phyloP scores from a whole-genome alignment of 2,888 invertebrate species.

The Metellina segmentata region DNA sequence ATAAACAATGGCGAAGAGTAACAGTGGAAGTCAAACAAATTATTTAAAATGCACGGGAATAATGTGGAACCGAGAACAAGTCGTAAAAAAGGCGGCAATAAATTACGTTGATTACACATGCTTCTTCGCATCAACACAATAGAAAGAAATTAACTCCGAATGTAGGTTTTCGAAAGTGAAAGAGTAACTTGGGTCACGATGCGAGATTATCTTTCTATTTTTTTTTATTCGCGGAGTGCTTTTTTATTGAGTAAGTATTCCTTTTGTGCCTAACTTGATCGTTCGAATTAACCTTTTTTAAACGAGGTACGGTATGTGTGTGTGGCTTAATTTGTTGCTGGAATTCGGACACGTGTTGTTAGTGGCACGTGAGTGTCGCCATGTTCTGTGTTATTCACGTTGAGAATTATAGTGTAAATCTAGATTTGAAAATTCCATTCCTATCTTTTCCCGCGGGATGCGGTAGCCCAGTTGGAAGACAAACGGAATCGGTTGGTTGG shows the following conservation, averaged over 20 bases:
- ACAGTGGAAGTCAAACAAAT: slow-evolving; percentile 11
- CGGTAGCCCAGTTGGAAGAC: too few species aligned
- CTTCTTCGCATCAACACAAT: slow-evolving; percentile 10
- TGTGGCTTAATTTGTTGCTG: not conserved
- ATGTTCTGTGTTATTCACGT: too few species aligned
- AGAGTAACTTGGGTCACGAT: not conserved
- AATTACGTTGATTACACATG: slow-evolving; percentile 31
- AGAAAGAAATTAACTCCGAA: slow-evolving; percentile 17
- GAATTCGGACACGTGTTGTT: not conserved
- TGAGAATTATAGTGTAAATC: too few species aligned
- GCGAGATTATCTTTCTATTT: not conserved
- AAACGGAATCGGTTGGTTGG: too few species aligned
- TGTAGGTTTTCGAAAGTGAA: not conserved
- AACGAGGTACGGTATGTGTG: not conserved
- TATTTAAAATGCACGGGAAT: slow-evolving; percentile 24
- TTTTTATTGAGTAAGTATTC: not conserved
- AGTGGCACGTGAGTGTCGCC: not conserved
- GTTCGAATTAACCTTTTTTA: not conserved
- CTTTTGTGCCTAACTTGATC: not conserved
- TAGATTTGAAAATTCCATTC: too few species aligned
- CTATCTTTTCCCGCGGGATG: too few species aligned
- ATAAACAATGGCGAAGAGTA: slow-evolving; percentile 16
- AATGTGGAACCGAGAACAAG: not conserved
- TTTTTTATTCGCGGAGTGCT: not conserved
- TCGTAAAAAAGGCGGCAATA: slow-evolving; percentile 19